phyloP scores from a whole-genome alignment of 2,113 vertebrate genomes.

The Neomonachus schauinslandi region DNA sequence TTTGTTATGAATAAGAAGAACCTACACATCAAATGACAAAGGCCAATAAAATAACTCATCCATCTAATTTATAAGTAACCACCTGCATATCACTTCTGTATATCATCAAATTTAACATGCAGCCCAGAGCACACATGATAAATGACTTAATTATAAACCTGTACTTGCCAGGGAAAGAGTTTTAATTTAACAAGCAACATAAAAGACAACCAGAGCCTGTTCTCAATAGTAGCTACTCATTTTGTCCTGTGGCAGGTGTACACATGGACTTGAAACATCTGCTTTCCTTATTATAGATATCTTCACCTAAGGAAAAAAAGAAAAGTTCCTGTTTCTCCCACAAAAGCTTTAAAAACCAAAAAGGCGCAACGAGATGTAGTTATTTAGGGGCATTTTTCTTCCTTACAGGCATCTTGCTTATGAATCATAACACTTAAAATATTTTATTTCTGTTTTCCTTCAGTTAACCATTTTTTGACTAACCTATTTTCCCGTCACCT shows the following conservation, averaged over 20 bases:
- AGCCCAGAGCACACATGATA: conserved; percentile 66
- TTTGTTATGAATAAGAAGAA: conserved; percentile 65
- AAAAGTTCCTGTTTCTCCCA: conserved; percentile 41
- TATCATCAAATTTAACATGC: conserved; percentile 61
- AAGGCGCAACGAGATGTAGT: not conserved
- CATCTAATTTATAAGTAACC: conserved; percentile 65
- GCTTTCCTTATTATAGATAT: conserved; percentile 47
- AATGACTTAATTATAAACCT: conserved; percentile 76
- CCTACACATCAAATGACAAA: conserved; percentile 57
- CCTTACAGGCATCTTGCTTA: not conserved
- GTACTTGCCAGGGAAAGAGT: conserved; percentile 65
- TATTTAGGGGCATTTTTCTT: conserved; percentile 33
- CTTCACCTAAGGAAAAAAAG: conserved; percentile 27
- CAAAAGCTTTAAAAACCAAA: conserved; percentile 27
- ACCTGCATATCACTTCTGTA: conserved; percentile 52
- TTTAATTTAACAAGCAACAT: conserved; percentile 74
- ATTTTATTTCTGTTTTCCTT: conserved; percentile 42
- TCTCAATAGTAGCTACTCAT: conserved; percentile 38
- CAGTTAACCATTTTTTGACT: not conserved
- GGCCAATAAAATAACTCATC: conserved; percentile 67
- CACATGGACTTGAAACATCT: conserved; percentile 64
- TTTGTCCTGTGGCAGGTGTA: conserved; percentile 56
- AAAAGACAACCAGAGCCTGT: conserved; percentile 55
- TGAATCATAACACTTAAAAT: conserved; percentile 41
- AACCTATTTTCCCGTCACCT: conserved; percentile 35